phyloP scores from a whole-genome alignment of 2,888 invertebrate genomes.

The Agelastica alni region DNA sequence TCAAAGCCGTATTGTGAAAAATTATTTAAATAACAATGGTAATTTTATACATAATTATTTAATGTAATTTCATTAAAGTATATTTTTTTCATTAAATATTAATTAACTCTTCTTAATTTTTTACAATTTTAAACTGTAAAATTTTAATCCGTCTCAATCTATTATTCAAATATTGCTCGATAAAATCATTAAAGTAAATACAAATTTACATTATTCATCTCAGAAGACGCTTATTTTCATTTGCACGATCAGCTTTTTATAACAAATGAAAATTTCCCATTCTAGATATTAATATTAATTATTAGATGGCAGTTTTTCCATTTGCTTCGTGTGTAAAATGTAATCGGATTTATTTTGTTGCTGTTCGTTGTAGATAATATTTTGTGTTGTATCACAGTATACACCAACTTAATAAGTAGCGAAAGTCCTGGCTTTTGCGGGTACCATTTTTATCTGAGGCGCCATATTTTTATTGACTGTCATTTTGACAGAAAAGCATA shows the following conservation, averaged over 20 bases:
- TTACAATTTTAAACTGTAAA: constrained; percentile 4
- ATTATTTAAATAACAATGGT: no score
- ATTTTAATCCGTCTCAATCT: constrained; percentile 1
- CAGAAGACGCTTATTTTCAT: constrained; percentile 8
- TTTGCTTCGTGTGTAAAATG: not conserved
- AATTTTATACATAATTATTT: no score
- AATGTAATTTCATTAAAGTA: no score
- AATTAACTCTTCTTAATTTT: no score
- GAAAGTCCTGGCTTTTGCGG: no score
- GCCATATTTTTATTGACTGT: no score
- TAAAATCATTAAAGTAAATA: constrained; percentile 18
- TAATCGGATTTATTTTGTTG: not conserved
- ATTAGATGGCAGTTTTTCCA: not conserved
- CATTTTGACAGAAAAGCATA: no score
- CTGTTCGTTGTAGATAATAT: not conserved
- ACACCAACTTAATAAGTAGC: no score
- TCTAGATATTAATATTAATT: constrained; percentile 7
- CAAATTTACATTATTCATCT: constrained; percentile 14
- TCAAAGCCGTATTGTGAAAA: no score
- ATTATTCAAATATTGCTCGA: constrained; percentile 17
- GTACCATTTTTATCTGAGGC: no score
- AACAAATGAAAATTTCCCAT: constrained; percentile 10
- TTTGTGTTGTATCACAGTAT: not conserved
- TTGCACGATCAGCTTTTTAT: constrained; percentile 16
- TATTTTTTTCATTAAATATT: no score